Base-by-base conservation (phyloP, 2,888 invertebrate genomes). In the Conchocele bisecta region DNA sequence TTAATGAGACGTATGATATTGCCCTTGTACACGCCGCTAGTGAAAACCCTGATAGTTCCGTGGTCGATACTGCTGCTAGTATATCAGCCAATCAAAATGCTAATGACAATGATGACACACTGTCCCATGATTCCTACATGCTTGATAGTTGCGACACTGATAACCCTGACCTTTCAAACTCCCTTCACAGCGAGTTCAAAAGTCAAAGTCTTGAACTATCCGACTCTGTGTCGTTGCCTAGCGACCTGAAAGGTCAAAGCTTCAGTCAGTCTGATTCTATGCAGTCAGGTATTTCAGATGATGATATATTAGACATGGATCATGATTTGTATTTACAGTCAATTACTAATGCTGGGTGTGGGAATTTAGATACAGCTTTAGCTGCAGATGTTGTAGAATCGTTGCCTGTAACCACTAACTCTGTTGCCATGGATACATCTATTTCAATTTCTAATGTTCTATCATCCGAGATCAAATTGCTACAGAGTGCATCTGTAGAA, bases 61-160 rank as follows among this genome's bases (percentile, higher is more conserved):
- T 72, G 72, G 75, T 75, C 74, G 80, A 76, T 70, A 75, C 79
- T 71, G 69, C 78, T 69, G 69, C 72, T 71, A 72, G 58, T 69
- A 72, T 80, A 84, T 86, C 88, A 86, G 87, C 88, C 86, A 88
- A 87, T 89, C 89, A 89, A 88, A 89, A 87, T 89, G 88, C 87
- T 83, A 84, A 87, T 88, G 89, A 89, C 88, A 88, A 83, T 86
- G 89, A 87, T 82, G 83, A 83, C 64, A 79, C 70, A 68, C 73
- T 64, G 51, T 79, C 82, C 51, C 57, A 67, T 39, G 59, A 51
- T 60, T 77, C 77, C 42, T 44, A 64, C 50, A 31, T 44, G 37
- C 58, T 58, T 60, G 71, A 74, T 39, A 68, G 76, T 59, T 69
- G 64, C 65, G 74, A 77, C 37, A 66, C 46, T 57, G 71, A 71